phyloP scores from a whole-genome alignment of 1,140 invertebrate genomes.

The Lethocerus indicus region DNA sequence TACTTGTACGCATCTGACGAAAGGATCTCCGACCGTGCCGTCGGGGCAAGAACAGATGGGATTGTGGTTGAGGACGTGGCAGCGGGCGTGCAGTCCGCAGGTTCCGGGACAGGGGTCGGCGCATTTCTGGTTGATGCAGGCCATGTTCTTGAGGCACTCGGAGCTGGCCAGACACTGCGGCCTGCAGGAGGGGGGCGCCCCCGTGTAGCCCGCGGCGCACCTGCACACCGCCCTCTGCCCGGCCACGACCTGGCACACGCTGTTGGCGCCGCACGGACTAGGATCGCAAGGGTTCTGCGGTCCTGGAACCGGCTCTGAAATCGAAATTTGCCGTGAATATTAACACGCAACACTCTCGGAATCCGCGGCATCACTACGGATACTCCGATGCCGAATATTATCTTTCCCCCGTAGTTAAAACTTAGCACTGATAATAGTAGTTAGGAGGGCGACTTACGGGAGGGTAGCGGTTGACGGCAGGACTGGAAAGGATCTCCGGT shows the following conservation, averaged over 20 bases:
- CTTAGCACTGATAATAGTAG: too few species aligned
- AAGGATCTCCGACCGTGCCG: conserved; percentile 62
- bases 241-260: conserved; percentile 49
- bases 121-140: conserved; percentile 66
- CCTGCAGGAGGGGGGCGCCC: conserved; percentile 54
- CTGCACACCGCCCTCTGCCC: conserved; percentile 56
- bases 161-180: conserved; percentile 64
- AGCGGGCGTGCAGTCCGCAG: conserved; percentile 61
- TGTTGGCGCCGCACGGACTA: conserved; percentile 64
- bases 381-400: too few species aligned
- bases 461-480: conserved; percentile 40
- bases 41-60: conserved; percentile 67
- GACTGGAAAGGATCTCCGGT: conserved; percentile 66
- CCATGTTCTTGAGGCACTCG: conserved; percentile 49
- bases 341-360: too few species aligned
- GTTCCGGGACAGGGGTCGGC: conserved; percentile 61
- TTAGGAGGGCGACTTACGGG: too few species aligned
- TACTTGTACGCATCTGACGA: conserved; percentile 49
- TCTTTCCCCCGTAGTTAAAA: too few species aligned
- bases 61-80: conserved; percentile 65
- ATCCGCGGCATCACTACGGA: too few species aligned
- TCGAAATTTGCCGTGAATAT: too few species aligned
- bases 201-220: conserved; percentile 55
- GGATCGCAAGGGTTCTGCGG: conserved; percentile 53
- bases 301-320: conserved; percentile 24